phyloP scores from a whole-genome alignment of 2,113 vertebrate species.

The Manacus vitellinus region DNA sequence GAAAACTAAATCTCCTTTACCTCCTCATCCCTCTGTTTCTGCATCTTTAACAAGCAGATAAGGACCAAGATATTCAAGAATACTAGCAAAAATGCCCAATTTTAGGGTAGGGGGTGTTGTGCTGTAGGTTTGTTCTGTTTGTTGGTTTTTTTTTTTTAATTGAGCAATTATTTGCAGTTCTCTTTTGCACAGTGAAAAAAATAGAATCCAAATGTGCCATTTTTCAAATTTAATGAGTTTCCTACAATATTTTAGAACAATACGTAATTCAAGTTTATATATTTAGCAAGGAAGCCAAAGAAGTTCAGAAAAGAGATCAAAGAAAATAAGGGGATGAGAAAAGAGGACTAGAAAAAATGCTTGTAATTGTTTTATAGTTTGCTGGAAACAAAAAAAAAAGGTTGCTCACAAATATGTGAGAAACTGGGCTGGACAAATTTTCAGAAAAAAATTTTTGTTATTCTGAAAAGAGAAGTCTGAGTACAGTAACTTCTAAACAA shows the following conservation, averaged over 20 bases:
- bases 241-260: not conserved
- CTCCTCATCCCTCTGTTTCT: not conserved
- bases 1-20: not conserved
- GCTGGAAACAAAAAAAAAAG: not conserved
- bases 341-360: not conserved
- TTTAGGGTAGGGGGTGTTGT: fast-evolving
- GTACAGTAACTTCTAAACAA: not conserved
- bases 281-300: not conserved
- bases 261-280: not conserved
- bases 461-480: not conserved
- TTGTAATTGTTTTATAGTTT: not conserved
- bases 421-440: not conserved
- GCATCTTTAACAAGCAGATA: not conserved
- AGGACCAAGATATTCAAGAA: not conserved
- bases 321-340: not conserved
- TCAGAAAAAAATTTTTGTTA: not conserved
- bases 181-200: not conserved
- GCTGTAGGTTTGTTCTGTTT: not conserved
- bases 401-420: not conserved
- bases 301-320: constrained; percentile 1
- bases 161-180: not conserved
- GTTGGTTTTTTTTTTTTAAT: not conserved
- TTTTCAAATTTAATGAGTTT: not conserved
- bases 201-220: not conserved
- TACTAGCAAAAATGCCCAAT: not conserved